phyloP scores from a whole-genome alignment of 2,888 invertebrate genomes.

The Oscheius myriophilus region DNA sequence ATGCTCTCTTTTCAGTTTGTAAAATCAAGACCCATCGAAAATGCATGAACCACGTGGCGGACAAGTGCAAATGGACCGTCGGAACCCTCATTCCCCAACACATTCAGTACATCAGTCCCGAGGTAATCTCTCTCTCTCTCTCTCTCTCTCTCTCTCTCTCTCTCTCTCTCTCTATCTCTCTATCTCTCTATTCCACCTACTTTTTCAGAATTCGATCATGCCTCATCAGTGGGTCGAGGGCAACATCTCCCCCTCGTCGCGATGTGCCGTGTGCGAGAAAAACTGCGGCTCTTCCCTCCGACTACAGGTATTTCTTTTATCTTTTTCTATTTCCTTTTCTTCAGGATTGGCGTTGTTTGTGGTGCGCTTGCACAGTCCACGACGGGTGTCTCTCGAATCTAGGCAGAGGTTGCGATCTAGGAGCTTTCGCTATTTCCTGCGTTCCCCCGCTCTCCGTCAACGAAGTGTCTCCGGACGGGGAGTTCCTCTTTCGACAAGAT shows the following conservation, averaged over 20 bases:
- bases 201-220: slow-evolving; percentile 77
- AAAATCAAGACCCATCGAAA: slow-evolving; percentile 96
- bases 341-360: slow-evolving; percentile 95
- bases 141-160: background rate
- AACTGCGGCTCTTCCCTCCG: slow-evolving; percentile 88
- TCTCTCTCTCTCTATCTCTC: no score
- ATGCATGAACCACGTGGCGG: slow-evolving; percentile 89
- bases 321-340: background rate
- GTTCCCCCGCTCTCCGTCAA: slow-evolving; percentile 89
- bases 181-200: no score
- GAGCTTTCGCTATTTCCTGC: slow-evolving; percentile 87
- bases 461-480: slow-evolving; percentile 39
- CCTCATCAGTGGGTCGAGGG: slow-evolving; percentile 99
- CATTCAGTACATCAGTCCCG: slow-evolving; percentile 54
- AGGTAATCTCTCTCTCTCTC: slow-evolving; percentile 31
- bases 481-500: slow-evolving; percentile 39
- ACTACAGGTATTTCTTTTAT: slow-evolving; percentile 31
- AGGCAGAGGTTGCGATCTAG: slow-evolving; percentile 84
- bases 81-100: slow-evolving; percentile 81
- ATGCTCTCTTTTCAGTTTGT: slow-evolving; percentile 78
- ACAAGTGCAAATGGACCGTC: slow-evolving; percentile 97
- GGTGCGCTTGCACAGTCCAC: slow-evolving; percentile 86
- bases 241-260: slow-evolving; percentile 91
- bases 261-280: slow-evolving; percentile 91
- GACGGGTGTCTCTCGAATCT: slow-evolving; percentile 75